Conservation (phyloP, 2,113 vertebrate genomes). For the Salvelinus sp. region DNA sequence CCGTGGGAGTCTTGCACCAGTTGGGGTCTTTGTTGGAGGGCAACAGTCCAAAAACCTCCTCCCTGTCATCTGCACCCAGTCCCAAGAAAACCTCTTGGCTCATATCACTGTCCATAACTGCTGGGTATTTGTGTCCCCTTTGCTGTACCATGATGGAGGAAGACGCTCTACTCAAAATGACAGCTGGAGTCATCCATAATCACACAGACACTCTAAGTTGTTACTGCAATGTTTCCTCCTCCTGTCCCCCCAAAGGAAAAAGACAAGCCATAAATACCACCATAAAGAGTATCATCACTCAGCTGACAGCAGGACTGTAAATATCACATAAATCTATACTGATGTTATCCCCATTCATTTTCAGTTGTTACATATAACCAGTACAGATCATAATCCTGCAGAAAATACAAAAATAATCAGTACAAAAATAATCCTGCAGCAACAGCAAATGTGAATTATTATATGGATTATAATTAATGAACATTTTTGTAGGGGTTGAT, state of each 20-base stretch:
- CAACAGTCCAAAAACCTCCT: conserved; percentile 46
- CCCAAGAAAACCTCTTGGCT: conserved; percentile 40
- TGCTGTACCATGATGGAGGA: conserved; percentile 56
- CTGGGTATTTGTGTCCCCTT: conserved; percentile 40
- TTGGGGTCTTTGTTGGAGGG: conserved; percentile 70
- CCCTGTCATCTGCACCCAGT: conserved; percentile 36
- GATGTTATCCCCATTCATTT: too few species aligned
- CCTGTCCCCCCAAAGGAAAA: conserved; percentile 18
- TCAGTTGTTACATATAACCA: too few species aligned
- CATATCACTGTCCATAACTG: conserved; percentile 46
- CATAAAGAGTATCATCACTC: conserved; percentile 1
- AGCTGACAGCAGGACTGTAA: background rate
- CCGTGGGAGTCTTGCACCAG: conserved; percentile 87
- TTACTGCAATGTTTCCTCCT: conserved; percentile 22
- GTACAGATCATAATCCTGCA: too few species aligned
- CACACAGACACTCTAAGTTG: conserved; percentile 14
- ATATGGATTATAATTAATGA: too few species aligned
- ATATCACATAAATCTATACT: background rate
- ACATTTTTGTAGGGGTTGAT: too few species aligned
- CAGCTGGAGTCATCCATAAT: conserved; percentile 34
- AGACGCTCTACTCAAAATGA: conserved; percentile 32
- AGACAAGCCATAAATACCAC: conserved; percentile 6
- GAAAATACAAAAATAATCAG: too few species aligned
- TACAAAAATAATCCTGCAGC: too few species aligned
- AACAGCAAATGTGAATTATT: too few species aligned